A percentile compares a stretch with the other conserved stretches of the same genome.
Evolutionary conservation across 1,140 invertebrate genomes (phyloP).

Genomic region (Drosophila willistoni): DNA sequence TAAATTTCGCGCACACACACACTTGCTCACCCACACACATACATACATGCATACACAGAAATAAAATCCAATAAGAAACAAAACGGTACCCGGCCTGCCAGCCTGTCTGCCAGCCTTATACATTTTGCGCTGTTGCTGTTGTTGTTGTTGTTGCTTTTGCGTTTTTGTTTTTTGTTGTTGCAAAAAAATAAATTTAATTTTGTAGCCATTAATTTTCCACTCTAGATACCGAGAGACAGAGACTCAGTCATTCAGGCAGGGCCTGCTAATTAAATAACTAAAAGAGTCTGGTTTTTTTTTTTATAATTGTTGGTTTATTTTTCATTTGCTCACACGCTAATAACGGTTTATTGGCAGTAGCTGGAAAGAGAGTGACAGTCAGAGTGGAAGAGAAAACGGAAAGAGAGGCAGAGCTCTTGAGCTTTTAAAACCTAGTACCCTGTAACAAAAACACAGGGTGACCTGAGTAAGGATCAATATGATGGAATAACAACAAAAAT

Average conservation of each 20-base stretch:
- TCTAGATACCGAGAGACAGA: slow-evolving; percentile 70
- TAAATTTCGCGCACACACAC: slow-evolving; percentile 69
- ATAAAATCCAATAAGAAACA: slow-evolving; percentile 72
- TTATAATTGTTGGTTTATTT: slow-evolving; percentile 74
- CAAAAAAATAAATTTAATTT: slow-evolving; percentile 79
- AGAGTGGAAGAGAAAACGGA: slow-evolving; percentile 7
- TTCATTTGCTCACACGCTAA: slow-evolving; percentile 46
- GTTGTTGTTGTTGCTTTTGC: slow-evolving; percentile 21
- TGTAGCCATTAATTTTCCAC: slow-evolving; percentile 80
- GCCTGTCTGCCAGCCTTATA: slow-evolving; percentile 65
- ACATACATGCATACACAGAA: not conserved
- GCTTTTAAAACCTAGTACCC: slow-evolving; percentile 1
- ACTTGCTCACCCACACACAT: not conserved
- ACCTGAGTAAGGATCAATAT: too few relatives aligned
- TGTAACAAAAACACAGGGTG: not conserved
- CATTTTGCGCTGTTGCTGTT: slow-evolving; percentile 35
- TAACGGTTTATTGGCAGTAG: slow-evolving; percentile 53
- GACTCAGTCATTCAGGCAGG: slow-evolving; percentile 33
- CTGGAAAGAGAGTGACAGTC: slow-evolving; percentile 10
- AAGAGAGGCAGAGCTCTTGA: slow-evolving; percentile 10
- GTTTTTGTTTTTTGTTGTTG: slow-evolving; percentile 52
- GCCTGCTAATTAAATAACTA: slow-evolving; percentile 76
- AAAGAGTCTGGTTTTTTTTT: slow-evolving; percentile 35
- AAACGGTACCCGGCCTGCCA: slow-evolving; percentile 59
- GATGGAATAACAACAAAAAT: too few relatives aligned